Evolutionary conservation across 2,797 vertebrate species (phyloP).

Genomic region (Sciurus vulgaris): DNA sequence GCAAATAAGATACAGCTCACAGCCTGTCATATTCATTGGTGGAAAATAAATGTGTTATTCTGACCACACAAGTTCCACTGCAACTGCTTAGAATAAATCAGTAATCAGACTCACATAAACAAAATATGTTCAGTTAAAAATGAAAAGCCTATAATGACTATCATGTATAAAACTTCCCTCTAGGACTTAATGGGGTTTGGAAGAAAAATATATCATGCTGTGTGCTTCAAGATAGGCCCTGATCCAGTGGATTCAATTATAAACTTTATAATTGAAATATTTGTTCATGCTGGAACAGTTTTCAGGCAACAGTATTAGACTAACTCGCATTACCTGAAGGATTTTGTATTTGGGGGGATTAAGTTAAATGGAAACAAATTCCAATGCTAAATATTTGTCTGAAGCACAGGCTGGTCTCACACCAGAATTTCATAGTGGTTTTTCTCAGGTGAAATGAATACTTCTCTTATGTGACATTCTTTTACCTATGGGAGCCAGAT

Average conservation of each 20-base stretch:
- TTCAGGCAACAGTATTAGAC: not conserved
- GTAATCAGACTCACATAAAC: not conserved
- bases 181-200: not conserved
- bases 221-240: not conserved
- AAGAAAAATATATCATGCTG: conserved; percentile 1
- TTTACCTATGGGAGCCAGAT: not conserved
- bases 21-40: not conserved
- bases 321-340: not conserved
- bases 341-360: conserved; percentile 3
- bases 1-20: conserved; percentile 9
- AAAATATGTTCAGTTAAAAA: not conserved
- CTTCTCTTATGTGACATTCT: not conserved
- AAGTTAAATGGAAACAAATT: not conserved
- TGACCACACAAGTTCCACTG: not conserved
- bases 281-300: not conserved
- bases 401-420: not conserved
- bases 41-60: not conserved
- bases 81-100: not conserved
- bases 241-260: not conserved
- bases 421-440: conserved; percentile 34
- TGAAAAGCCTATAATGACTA: not conserved
- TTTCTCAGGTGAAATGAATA: not conserved
- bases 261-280: conserved; percentile 1
- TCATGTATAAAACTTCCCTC: conserved; percentile 1
- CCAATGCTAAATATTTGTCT: not conserved